A percentile compares a stretch with the other conserved stretches of the same genome.
Conservation (phyloP, 2,797 vertebrate genomes). For the Parauchenoglanis punctatus region DNA sequence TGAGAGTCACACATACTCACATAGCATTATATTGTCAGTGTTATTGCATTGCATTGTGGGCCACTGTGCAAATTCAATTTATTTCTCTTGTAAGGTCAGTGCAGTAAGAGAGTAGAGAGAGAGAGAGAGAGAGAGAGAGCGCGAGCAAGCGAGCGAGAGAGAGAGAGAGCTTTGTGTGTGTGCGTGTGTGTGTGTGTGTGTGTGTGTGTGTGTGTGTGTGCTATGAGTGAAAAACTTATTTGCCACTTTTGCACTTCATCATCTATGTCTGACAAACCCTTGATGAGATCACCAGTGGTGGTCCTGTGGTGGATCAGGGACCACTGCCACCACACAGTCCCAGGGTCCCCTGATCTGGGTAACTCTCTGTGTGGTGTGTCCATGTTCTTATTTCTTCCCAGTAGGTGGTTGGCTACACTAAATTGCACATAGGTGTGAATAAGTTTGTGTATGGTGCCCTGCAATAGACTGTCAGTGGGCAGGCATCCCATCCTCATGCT, state of each 20-base stretch:
- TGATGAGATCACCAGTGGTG: background rate
- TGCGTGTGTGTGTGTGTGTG: too few relatives aligned
- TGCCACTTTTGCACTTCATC: background rate
- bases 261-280: background rate
- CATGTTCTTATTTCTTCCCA: background rate
- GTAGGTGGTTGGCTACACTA: background rate
- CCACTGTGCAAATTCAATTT: background rate
- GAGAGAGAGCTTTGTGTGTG: background rate
- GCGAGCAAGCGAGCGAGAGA: too few relatives aligned
- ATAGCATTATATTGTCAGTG: background rate
- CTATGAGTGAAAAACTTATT: background rate
- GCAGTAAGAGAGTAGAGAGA: background rate
- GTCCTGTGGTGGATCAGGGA: background rate
- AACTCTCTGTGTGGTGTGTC: background rate
- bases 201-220: too few relatives aligned
- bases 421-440: background rate
- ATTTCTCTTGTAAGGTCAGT: background rate
- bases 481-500: background rate
- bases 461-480: background rate
- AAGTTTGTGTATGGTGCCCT: background rate
- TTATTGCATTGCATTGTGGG: background rate
- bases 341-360: background rate
- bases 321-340: too few relatives aligned
- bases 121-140: background rate
- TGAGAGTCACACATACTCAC: background rate